phyloP scores from a whole-genome alignment of 2,888 invertebrate genomes.

The Tortrix viridana region DNA sequence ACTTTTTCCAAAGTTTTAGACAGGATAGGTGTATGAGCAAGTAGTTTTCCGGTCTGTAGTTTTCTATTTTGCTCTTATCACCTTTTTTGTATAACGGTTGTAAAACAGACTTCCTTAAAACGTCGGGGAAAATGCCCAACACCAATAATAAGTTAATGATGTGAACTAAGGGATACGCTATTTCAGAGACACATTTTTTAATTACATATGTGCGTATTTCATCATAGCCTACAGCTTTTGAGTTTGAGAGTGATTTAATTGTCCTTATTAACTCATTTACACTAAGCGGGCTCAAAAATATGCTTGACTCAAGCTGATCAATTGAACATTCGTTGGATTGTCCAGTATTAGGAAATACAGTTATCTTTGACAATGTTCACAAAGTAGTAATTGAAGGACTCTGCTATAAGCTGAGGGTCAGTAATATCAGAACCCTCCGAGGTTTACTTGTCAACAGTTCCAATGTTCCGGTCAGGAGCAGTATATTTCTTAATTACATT shows the following conservation, averaged over 20 bases:
- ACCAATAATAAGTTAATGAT: conserved; percentile 35
- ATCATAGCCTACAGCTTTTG: conserved; percentile 37
- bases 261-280: background rate
- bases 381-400: conserved; percentile 8
- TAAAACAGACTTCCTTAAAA: conserved; percentile 35
- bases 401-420: conserved; percentile 1
- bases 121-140: conserved; percentile 28
- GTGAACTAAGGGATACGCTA: conserved; percentile 6
- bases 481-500: conserved; percentile 6
- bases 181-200: conserved; percentile 4
- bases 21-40: conserved; percentile 35
- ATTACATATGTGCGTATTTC: conserved; percentile 29
- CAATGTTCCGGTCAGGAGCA: no score
- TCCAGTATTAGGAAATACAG: background rate
- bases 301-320: background rate
- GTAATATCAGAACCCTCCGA: background rate
- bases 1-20: conserved; percentile 38
- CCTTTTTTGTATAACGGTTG: conserved; percentile 39
- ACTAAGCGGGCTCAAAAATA: conserved; percentile 1
- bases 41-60: conserved; percentile 38
- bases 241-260: conserved; percentile 34
- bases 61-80: conserved; percentile 6
- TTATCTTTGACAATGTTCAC: background rate
- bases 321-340: background rate
- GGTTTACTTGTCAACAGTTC: background rate